Percentiles rank a stretch among this genome's conserved stretches.
phyloP scores from a whole-genome alignment of 2,797 vertebrate species.

The Eulemur albifrons region DNA sequence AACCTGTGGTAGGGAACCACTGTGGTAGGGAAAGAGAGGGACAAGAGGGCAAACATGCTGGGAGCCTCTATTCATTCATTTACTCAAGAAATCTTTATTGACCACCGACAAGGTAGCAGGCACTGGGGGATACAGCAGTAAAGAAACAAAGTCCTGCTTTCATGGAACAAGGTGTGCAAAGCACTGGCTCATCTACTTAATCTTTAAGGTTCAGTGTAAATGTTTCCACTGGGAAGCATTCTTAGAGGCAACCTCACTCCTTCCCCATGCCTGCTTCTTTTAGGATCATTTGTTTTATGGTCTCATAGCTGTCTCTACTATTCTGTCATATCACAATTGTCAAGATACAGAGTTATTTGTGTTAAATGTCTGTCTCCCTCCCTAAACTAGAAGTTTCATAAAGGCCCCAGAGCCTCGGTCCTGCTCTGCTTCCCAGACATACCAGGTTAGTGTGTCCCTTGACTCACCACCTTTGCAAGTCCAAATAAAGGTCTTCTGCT shows the following conservation, averaged over 20 bases:
- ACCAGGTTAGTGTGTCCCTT: not conserved
- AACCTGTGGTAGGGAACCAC: not conserved
- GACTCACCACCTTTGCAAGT: not conserved
- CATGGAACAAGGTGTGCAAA: not conserved
- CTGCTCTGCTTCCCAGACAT: not conserved
- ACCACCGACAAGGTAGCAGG: not conserved
- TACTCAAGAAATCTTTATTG: not conserved
- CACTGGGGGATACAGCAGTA: not conserved
- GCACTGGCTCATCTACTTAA: not conserved
- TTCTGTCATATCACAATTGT: not conserved
- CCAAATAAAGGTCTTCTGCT: not conserved
- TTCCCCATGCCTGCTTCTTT: not conserved
- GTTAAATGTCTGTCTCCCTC: not conserved
- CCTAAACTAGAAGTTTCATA: not conserved
- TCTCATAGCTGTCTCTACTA: not conserved
- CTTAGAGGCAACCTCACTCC: not conserved
- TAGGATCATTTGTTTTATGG: not conserved
- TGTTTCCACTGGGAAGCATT: not conserved
- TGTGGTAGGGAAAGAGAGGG: not conserved
- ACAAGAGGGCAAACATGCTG: not conserved
- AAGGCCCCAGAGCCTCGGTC: not conserved
- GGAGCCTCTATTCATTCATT: not conserved
- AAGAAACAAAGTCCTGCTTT: not conserved
- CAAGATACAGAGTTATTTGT: not conserved
- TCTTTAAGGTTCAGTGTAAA: not conserved